These are phyloP conservation scores for Cantharis rufa DNA, from an alignment of 2,888 invertebrate species.

Conservation along the genomic window DNA sequence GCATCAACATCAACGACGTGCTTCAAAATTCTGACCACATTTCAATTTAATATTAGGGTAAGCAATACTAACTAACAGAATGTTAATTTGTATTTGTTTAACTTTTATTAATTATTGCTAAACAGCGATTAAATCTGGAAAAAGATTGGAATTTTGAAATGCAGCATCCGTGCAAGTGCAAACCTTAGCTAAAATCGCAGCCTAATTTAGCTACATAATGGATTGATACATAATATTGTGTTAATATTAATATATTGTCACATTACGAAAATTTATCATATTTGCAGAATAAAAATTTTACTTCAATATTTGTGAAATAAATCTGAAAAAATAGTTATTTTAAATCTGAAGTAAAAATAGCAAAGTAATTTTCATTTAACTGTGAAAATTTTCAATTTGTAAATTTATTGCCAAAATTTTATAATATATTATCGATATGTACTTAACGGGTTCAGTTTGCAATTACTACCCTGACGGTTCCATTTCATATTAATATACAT, in stretches of 20 bases:
- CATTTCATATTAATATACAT: neutral
- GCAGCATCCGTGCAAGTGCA: too few species aligned
- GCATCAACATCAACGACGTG: neutral
- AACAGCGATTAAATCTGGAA: neutral
- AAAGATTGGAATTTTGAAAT: too few species aligned
- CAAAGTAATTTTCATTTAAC: too few species aligned
- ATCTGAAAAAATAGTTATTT: too few species aligned
- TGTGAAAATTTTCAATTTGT: neutral
- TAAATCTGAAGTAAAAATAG: too few species aligned
- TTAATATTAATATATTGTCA: too few species aligned
- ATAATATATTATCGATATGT: neutral
- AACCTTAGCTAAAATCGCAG: too few species aligned
- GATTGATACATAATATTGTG: too few species aligned
- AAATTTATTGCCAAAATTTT: neutral
- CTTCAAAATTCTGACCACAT: slow-evolving; percentile 2
- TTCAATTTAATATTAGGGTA: slow-evolving; percentile 25
- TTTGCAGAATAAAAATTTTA: too few species aligned
- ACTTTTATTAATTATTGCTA: neutral
- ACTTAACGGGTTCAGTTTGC: neutral
- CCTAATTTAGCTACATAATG: too few species aligned
- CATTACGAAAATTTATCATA: too few species aligned
- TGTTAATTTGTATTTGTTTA: slow-evolving; percentile 12
- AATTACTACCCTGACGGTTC: neutral
- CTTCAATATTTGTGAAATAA: too few species aligned
- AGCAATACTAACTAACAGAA: slow-evolving; percentile 38